Evolutionary conservation across 2,797 vertebrate species (phyloP), one percentile per base, ranked within the genome.

Genomic region (Ptychadena robeensis): DNA sequence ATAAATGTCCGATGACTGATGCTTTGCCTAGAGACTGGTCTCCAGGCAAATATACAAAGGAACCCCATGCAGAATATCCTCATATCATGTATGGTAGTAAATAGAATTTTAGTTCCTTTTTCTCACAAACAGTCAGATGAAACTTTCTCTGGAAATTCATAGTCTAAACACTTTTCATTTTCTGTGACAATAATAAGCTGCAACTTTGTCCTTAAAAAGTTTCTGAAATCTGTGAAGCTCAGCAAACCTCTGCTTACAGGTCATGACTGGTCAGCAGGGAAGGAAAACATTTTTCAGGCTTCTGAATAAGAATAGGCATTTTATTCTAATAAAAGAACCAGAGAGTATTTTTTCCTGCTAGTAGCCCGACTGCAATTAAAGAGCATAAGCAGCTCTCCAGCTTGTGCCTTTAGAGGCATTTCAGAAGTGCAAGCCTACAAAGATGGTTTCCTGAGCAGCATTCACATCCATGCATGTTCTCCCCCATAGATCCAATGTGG

Each of bases 261-360:
- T 64, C 57, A 38, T 14, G 1, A 35, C n/a, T n/a, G 31, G 35
- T 35, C 65, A 28, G 27, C 27, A 73, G 38, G 73, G 57, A 64
- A 75, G 73, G 73, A 76, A 76, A 76, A 64, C 0, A n/a, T n/a
- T 30, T 64, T 76, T 76, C n/a, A 35, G 8, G 73, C 14, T 61
- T 9, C 0, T 38, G 27, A 10, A 64, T 64, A 76, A 64, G 57
- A 75, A 75, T 75, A 75, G 59, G 25, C n/a, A 38, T 63, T 37
- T 75, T n/a, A 22, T 76, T 64, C 73, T 76, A 76, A 76, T 76
- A 37, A 76, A 63, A 76, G 73, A 18, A 35, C 10, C 34, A 34
- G 22, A 63, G 25, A 76, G 25, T 64, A 64, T 35, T 53, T 53
- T 53, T 53, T 9, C 37, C 44, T 53, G 44, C 44, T 53, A 53